Base-by-base conservation (phyloP, 2,113 vertebrate species). In the Aleadryas rufinucha region DNA sequence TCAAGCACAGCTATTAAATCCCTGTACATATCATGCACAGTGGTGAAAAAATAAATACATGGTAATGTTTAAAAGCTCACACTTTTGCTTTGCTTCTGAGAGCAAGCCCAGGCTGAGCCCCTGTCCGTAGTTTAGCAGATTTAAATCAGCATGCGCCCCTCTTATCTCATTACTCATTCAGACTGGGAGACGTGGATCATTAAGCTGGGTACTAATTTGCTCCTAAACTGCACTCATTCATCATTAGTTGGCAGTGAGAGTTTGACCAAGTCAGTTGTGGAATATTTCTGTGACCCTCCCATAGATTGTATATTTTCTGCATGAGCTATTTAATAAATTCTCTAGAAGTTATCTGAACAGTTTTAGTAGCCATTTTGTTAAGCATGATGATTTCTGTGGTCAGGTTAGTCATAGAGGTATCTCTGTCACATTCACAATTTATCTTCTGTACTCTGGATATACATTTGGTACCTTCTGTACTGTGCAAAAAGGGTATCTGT, bases 151-250 rank as follows among this genome's bases (percentile, higher is more conserved):
- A 69, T 50, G 50, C 5, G 1, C 24, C 15, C 7, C 10, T 76
- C 49, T 87, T 89, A 86, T 27, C 71, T 89, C 92, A 96, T 90
- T 87, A 85, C 28, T 93, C 84, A 90, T 72, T 72, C 57, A 90
- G 74, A 79, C 1, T 44, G 44, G 52, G 82, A 93, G 92, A 86
- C 88, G 42, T 33, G 87, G 35, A 82, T 95, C 90, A 96, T 76
- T 94, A 95, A 83, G 59, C 63, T 47, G 65, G 44, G 56, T 47
- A 70, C 64, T 93, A 96, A 96, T 93, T 87, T 89, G 64, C 78
- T 88, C 49, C 82, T 90, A 83, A 81, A 75, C 53, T 64, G 71
- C 84, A 80, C 41, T 86, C 70, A 74, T 92, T 94, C 79, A 93
- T 95, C 94, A 93, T 91, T n/a, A 52, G 24, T 3, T 70, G 85